phyloP scores from a whole-genome alignment of 92 coral and sea anemone species.

The Siderastrea radians region DNA sequence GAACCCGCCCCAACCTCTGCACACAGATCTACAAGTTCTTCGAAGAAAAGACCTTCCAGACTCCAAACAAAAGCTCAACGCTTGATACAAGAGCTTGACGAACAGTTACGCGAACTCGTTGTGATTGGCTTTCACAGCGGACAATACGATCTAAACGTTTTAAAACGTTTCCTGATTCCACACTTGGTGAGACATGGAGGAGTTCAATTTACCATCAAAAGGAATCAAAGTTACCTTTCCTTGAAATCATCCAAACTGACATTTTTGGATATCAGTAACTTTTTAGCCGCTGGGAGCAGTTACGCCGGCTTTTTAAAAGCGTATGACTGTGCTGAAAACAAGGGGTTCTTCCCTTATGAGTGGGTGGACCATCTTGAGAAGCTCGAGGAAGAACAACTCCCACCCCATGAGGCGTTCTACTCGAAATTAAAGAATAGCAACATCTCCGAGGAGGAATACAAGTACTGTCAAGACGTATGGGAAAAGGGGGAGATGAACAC shows the following conservation, averaged over 20 bases:
- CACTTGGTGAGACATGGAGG: not conserved
- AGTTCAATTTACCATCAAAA: not conserved
- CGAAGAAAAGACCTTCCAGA: too few species aligned
- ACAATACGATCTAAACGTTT: too few species aligned
- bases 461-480: not conserved
- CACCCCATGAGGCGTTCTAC: too few species aligned
- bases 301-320: slow-evolving; percentile 26
- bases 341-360: slow-evolving; percentile 33
- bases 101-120: not conserved
- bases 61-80: too few species aligned
- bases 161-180: too few species aligned
- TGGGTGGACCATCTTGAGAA: slow-evolving; percentile 23
- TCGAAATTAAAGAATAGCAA: too few species aligned
- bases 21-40: too few species aligned
- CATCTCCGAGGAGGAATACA: too few species aligned
- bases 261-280: slow-evolving; percentile 26
- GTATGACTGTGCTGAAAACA: slow-evolving; percentile 10
- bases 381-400: slow-evolving; percentile 13
- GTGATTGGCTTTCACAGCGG: not conserved
- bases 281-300: not conserved
- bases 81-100: not conserved
- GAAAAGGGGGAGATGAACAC: slow-evolving; percentile 13
- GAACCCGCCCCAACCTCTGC: too few species aligned
- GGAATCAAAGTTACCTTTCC: not conserved
- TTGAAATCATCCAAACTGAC: not conserved